These are phyloP conservation scores for Anarsia innoxiella DNA, from an alignment of 2,888 invertebrate species.

Conservation along the genomic window DNA sequence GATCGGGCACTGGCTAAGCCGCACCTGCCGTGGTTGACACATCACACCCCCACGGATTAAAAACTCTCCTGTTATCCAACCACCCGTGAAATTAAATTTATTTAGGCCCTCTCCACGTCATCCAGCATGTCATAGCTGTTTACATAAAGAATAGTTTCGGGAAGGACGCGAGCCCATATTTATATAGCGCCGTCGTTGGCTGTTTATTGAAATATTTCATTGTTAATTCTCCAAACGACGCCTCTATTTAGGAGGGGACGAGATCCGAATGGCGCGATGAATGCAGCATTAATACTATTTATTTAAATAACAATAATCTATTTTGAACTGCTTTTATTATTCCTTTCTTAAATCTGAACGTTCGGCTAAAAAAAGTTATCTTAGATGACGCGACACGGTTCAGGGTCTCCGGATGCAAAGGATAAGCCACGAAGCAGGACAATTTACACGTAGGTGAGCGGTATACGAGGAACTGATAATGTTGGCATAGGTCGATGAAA, in stretches of 20 bases:
- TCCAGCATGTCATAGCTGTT: conserved; percentile 59
- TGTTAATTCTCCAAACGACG: conserved; percentile 65
- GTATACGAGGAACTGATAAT: conserved; percentile 43
- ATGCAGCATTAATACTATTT: conserved; percentile 61
- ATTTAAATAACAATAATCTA: conserved; percentile 64
- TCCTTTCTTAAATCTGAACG: conserved; percentile 31
- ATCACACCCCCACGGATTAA: conserved; percentile 53
- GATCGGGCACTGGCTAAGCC: conserved; percentile 34
- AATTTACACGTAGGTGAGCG: conserved; percentile 55
- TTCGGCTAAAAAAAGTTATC: conserved; percentile 34
- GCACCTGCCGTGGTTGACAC: conserved; percentile 42
- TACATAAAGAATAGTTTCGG: conserved; percentile 68
- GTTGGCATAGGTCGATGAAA: conserved; percentile 59
- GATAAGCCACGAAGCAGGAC: conserved; percentile 47
- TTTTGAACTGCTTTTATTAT: conserved; percentile 37
- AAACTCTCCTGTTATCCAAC: conserved; percentile 42
- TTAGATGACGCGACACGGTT: conserved; percentile 22
- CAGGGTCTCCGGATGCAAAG: conserved; percentile 40
- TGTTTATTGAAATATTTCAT: conserved; percentile 72
- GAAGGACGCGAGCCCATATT: conserved; percentile 61
- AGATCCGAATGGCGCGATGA: conserved; percentile 48
- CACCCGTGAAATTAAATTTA: conserved; percentile 68
- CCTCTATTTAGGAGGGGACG: conserved; percentile 47
- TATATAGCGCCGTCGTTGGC: conserved; percentile 54
- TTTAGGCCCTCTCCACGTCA: conserved; percentile 64